Base-by-base conservation (phyloP, 1,140 invertebrate genomes). In the Brevipalpus yothersi region DNA sequence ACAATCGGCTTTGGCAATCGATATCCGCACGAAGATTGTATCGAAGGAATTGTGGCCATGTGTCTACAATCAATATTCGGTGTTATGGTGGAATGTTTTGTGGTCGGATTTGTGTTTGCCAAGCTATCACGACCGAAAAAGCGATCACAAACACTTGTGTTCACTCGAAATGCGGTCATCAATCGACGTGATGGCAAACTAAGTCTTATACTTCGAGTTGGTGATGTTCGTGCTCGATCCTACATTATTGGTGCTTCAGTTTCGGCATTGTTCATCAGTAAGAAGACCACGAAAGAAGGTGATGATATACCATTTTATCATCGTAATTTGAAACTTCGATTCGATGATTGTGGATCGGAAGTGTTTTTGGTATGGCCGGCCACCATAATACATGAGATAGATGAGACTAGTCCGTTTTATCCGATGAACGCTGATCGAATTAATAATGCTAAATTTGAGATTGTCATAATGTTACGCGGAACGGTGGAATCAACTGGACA, bases 41-140 rank as follows among this genome's bases (percentile, higher is more conserved):
- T 89, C 0, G 86, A 93, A 70, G 91, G 89, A 0, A 86, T 98
- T 62, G 84, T 95, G 65, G 80, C 95, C 53, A 90, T 98, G 86
- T 96, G 90, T 69, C 75, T 97, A 53, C 94, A 99, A 71, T 94
- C 89, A 66, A 92, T 96, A 62, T 81, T 82, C 39, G 94, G 92
- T 15, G 86, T 94, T 0, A 88, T 95, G 78, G 87, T 91, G 45
- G 79, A 80, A 68, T 79, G 78, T 17, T 72, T 77, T 60, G 73
- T 79, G 68, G 87, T 88, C 1, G 90, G 90, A 45, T 86, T 94
- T 42, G 86, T 94, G 3, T 94, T 95, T 68, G 86, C 89, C 11
- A 95, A 93, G 72, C 83, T 98, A 77, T 91, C 90, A 9, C n/a
- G 93, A n/a, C 93, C 94, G 0, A 97, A 97, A 68, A 91, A 92